Evolutionary conservation across 1,140 invertebrate genomes (phyloP).

Genomic region (Bradynema listronoti): DNA sequence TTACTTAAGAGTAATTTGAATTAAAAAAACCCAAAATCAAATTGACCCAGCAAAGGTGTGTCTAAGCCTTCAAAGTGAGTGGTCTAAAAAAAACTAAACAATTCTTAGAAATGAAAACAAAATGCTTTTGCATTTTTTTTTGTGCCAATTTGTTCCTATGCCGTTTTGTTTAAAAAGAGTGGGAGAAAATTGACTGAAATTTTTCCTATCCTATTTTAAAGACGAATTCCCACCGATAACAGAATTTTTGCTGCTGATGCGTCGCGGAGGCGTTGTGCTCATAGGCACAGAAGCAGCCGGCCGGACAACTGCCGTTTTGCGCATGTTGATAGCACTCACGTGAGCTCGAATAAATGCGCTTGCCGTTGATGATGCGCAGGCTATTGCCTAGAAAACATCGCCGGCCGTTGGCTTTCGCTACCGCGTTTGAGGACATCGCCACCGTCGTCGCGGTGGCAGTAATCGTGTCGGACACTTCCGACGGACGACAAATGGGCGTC

Average conservation of each 20-base stretch:
- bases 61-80: too few relatives aligned
- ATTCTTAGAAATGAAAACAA: neutral
- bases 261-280: constrained; percentile 21
- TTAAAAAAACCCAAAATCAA: too few relatives aligned
- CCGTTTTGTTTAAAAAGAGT: too few relatives aligned
- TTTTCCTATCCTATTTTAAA: neutral
- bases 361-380: constrained; percentile 26
- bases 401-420: neutral
- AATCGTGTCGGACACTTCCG: too few relatives aligned
- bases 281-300: constrained; percentile 30
- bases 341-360: constrained; percentile 32
- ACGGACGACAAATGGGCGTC: too few relatives aligned
- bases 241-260: constrained; percentile 23
- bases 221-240: constrained; percentile 17
- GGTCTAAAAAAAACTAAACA: too few relatives aligned
- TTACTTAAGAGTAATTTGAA: too few relatives aligned
- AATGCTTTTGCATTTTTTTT: constrained; percentile 15
- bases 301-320: constrained; percentile 16
- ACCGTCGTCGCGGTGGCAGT: too few relatives aligned
- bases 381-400: constrained; percentile 17
- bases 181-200: neutral
- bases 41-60: too few relatives aligned
- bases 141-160: too few relatives aligned
- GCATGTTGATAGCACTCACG: constrained; percentile 38
- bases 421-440: neutral